phyloP scores from a whole-genome alignment of 2,797 vertebrate species.

The Allobates femoralis region DNA sequence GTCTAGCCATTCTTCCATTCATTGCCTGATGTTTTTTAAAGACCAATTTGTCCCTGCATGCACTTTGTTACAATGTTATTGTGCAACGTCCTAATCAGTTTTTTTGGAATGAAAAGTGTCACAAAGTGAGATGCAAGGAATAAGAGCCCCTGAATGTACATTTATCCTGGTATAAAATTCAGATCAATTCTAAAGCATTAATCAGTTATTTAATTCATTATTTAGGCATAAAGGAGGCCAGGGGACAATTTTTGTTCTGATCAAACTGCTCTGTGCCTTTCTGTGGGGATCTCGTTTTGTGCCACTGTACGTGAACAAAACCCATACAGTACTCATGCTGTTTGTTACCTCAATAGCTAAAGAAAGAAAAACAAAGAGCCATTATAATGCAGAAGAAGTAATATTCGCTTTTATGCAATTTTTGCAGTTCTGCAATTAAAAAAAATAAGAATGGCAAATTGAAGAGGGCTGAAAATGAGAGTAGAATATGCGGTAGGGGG shows the following conservation, averaged over 20 bases:
- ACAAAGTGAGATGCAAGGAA: conserved; percentile 61
- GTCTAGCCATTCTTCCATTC: conserved; percentile 60
- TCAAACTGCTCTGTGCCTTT: conserved; percentile 63
- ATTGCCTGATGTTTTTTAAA: conserved; percentile 58
- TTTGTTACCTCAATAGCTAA: conserved; percentile 64
- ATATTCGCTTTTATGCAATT: conserved; percentile 58
- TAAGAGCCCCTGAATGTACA: conserved; percentile 59
- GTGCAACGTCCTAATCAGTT: conserved; percentile 62
- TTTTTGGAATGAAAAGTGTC: conserved; percentile 63
- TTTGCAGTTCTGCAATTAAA: conserved; percentile 61
- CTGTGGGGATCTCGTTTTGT: conserved; percentile 63
- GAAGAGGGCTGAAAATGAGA: conserved; percentile 60
- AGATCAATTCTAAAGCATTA: conserved; percentile 65
- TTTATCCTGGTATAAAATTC: conserved; percentile 64
- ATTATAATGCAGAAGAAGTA: conserved; percentile 55
- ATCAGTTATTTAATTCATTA: conserved; percentile 65
- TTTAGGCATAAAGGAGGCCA: conserved; percentile 62
- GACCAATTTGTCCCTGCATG: conserved; percentile 63
- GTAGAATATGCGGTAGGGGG: conserved; percentile 57
- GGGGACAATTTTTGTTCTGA: conserved; percentile 63
- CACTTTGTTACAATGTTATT: conserved; percentile 63
- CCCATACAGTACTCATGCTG: conserved; percentile 63
- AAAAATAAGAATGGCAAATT: conserved; percentile 58
- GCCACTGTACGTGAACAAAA: conserved; percentile 64
- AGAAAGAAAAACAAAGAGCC: conserved; percentile 66